Evolutionary conservation across 2,888 invertebrate genomes (phyloP), one percentile per base, ranked within the genome.

Genomic region (Philonicus albiceps): DNA sequence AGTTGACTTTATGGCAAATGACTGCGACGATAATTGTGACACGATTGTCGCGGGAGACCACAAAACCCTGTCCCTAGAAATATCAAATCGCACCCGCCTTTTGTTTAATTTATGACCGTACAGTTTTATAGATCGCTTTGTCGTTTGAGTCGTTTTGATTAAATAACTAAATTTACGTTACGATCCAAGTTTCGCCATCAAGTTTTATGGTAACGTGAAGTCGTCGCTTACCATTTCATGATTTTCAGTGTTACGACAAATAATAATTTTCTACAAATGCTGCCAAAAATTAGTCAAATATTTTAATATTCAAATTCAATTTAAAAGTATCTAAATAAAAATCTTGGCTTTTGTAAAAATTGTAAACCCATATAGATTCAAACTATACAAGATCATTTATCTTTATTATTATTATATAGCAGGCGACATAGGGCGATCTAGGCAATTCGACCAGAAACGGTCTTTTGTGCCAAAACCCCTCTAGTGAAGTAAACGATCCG

Each of bases 1-100:
- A 76, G 76, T 76, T 76, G 22, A 40, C 19, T 40, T 76, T 76
- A 40, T 34, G 22, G 37, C 22, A 40, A 40, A 40, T 76, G 37
- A 76, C 37, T 76, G n/a, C 34, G 76, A 76, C 37, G 76, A 64
- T 64, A 64, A 64, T 64, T 64, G 64, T 64, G 64, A 64, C 64
- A 64, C 64, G 64, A 64, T 64, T 64, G 64, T 55, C 1, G 64
- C 19, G 19, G 2, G 27, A 27, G 22, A 27, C 64, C 64, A 27
- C 11, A 64, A 64, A 19, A 64, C 22, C 64, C 64, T 22, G 64
- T 64, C 7, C 64, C 64, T n/a, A 11, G 22, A 64, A 22, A 64
- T 64, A 64, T 64, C 64, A 64, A 64, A 64, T 64, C 64, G 22
- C 64, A 64, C 64, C 64, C 19, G 64, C 11, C 64, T 64, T 64